Evolutionary conservation across 1,140 invertebrate genomes (phyloP).

Genomic region (Aradophagus sp.): DNA sequence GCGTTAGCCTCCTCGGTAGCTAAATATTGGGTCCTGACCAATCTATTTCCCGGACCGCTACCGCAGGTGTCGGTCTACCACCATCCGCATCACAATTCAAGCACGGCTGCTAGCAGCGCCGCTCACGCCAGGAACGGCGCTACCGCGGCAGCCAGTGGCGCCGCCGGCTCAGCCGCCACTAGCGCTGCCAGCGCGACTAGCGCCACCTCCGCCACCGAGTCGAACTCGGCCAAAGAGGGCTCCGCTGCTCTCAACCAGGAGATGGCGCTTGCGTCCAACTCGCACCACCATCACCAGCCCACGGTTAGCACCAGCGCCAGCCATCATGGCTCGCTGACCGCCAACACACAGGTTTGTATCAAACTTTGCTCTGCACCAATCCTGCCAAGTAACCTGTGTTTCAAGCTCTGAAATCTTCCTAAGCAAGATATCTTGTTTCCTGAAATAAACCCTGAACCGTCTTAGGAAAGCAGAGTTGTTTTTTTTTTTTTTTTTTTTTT

Average conservation of each 20-base stretch:
- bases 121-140: conserved; percentile 60
- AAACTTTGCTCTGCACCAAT: too few relatives aligned
- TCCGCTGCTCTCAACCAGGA: conserved; percentile 66
- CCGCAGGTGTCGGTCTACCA: conserved; percentile 75
- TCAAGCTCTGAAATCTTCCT: too few relatives aligned
- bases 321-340: conserved; percentile 68
- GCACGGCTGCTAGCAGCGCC: conserved; percentile 57
- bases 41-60: conserved; percentile 75
- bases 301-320: conserved; percentile 68
- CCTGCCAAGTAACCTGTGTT: too few relatives aligned
- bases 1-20: conserved; percentile 75
- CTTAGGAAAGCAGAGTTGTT: too few relatives aligned
- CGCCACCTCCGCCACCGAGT: conserved; percentile 25
- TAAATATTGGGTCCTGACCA: conserved; percentile 76
- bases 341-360: conserved; percentile 73
- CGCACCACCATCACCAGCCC: conserved; percentile 69
- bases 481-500: too few relatives aligned
- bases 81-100: conserved; percentile 68
- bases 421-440: too few relatives aligned
- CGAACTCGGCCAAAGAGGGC: conserved; percentile 63
- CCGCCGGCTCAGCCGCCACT: conserved; percentile 18
- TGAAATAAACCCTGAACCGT: too few relatives aligned
- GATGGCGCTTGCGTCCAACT: conserved; percentile 67
- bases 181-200: conserved; percentile 55
- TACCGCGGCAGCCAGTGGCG: conserved; percentile 54